Conservation (phyloP, 1,140 invertebrate species). For the Halictus rubicundus region DNA sequence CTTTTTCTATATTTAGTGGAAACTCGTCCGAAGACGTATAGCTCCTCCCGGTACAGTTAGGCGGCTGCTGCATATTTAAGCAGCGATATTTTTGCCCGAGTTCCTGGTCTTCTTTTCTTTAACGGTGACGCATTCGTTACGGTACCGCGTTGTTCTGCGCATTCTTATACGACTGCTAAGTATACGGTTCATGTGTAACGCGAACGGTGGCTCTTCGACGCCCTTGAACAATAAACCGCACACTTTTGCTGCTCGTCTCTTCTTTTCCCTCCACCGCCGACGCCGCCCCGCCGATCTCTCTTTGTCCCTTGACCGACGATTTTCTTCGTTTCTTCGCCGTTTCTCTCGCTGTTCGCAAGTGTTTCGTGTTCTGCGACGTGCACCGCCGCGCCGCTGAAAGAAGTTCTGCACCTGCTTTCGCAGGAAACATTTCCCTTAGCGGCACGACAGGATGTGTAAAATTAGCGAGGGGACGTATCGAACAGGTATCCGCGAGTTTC, state of each 20-base stretch:
- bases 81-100: conserved; percentile 63
- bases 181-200: conserved; percentile 59
- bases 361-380: not conserved
- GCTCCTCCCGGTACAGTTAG: not conserved
- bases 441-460: conserved; percentile 8
- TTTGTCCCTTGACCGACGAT: no score
- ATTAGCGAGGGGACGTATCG: conserved; percentile 18
- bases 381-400: not conserved
- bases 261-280: not conserved
- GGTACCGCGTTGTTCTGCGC: conserved; percentile 48
- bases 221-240: conserved; percentile 63
- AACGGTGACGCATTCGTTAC: conserved; percentile 64
- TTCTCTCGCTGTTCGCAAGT: not conserved
- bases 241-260: conserved; percentile 2
- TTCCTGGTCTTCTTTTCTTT: conserved; percentile 42
- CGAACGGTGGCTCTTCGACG: conserved; percentile 47
- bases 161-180: conserved; percentile 57
- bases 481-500: not conserved
- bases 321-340: not conserved
- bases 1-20: not conserved
- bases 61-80: conserved; percentile 53
- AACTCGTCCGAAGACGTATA: not conserved
- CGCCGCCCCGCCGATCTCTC: not conserved
- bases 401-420: conserved; percentile 23
- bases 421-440: conserved; percentile 10